Evolutionary conservation across 2,113 vertebrate genomes (phyloP), one percentile per base, ranked within the genome.

Genomic region (Acanthisitta chloris): DNA sequence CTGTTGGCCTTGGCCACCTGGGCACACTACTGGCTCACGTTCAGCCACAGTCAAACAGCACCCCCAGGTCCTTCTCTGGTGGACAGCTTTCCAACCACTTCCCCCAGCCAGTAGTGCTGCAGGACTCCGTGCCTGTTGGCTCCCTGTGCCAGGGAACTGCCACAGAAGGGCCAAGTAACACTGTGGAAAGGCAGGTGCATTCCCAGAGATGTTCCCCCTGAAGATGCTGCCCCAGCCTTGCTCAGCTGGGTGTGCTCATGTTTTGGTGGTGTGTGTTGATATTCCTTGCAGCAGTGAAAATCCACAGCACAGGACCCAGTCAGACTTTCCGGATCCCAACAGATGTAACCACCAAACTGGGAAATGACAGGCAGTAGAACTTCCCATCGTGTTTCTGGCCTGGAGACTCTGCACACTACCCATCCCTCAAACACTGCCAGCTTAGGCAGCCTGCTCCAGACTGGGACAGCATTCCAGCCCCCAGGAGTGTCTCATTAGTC

Each of bases 61-160:
- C n/a, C n/a, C n/a, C n/a, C n/a, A n/a, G n/a, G n/a, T n/a, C n/a
- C n/a, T n/a, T n/a, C n/a, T n/a, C n/a, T n/a, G n/a, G n/a, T n/a
- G n/a, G n/a, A n/a, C n/a, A n/a, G n/a, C n/a, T n/a, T n/a, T n/a
- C n/a, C n/a, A n/a, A n/a, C n/a, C n/a, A n/a, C n/a, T n/a, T n/a
- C n/a, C n/a, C n/a, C n/a, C n/a, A n/a, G n/a, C n/a, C n/a, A n/a
- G n/a, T n/a, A n/a, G n/a, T n/a, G n/a, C 26, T 0, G 6, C 34
- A 14, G 0, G 3, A 18, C 13, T 6, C 43, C 17, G 36, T 0
- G 1, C 28, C 71, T 14, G 21, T 48, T 54, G 29, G 43, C 55
- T 54, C 21, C 19, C 54, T 5, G n/a, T 38, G 67, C 46, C 1
- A 0, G n/a, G 33, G 17, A 70, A n/a, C 45, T 21, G 20, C 10